Evolutionary conservation across 1,140 invertebrate genomes (phyloP).

Genomic region (Leucophenga varia): DNA sequence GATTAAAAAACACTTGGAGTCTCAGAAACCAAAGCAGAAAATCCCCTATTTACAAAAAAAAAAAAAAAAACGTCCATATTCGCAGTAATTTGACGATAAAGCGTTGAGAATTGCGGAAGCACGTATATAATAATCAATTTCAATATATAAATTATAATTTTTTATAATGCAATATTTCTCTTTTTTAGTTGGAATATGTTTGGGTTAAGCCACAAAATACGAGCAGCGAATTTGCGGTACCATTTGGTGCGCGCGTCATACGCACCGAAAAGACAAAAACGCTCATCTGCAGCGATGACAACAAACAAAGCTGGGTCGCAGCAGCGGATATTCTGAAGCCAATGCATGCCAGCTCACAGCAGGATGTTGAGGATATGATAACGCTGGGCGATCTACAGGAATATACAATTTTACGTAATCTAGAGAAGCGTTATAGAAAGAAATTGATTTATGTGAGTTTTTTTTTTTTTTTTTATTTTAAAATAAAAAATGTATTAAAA

Average conservation of each 20-base stretch:
- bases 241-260: slow-evolving; percentile 78
- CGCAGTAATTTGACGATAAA: too few species aligned
- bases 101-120: too few species aligned
- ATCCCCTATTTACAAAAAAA: too few species aligned
- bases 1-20: too few species aligned
- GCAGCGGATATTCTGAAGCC: slow-evolving; percentile 68
- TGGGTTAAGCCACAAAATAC: slow-evolving; percentile 73
- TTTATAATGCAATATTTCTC: too few species aligned
- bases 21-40: too few species aligned
- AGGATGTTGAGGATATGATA: slow-evolving; percentile 94
- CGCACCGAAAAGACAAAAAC: slow-evolving; percentile 76
- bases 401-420: slow-evolving; percentile 87
- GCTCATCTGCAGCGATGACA: slow-evolving; percentile 77
- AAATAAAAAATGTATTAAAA: neutral
- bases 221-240: slow-evolving; percentile 76
- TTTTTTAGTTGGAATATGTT: slow-evolving; percentile 82
- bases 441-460: slow-evolving; percentile 86
- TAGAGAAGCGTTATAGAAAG: slow-evolving; percentile 86
- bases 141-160: too few species aligned
- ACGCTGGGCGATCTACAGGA: slow-evolving; percentile 89
- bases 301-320: slow-evolving; percentile 63
- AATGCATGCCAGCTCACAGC: slow-evolving; percentile 83
- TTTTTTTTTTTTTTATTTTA: neutral
- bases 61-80: too few species aligned
- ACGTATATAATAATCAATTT: too few species aligned